phyloP scores from a whole-genome alignment of 2,888 invertebrate species.

The Gastracanthus pulcherrimus region DNA sequence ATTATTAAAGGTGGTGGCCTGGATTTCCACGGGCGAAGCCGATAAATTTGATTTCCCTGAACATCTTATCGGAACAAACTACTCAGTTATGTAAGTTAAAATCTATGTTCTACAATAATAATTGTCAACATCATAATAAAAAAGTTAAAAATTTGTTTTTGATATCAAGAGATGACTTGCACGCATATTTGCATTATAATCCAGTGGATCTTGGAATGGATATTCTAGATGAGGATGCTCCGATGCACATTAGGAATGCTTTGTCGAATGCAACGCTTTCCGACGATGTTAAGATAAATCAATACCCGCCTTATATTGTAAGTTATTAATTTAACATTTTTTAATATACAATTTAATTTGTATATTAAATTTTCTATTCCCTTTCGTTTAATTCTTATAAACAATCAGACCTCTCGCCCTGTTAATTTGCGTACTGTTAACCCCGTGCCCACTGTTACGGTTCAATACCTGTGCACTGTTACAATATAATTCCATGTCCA shows the following conservation, averaged over 20 bases:
- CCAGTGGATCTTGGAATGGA: neutral
- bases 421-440: no score
- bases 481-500: no score
- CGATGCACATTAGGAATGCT: neutral
- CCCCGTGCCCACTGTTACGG: no score
- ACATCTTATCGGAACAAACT: neutral
- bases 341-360: neutral
- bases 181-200: neutral
- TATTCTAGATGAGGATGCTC: neutral
- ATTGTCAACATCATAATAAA: neutral
- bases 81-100: neutral
- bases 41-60: neutral
- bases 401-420: no score
- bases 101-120: neutral
- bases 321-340: neutral
- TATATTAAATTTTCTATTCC: no score
- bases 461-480: no score
- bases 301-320: neutral
- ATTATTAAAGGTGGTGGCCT: neutral
- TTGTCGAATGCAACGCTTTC: neutral
- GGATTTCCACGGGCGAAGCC: neutral
- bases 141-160: neutral
- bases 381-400: no score
- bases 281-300: neutral
- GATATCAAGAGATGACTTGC: neutral